Percentiles rank a stretch among this genome's conserved stretches.
Evolutionary conservation across 2,797 vertebrate species (phyloP).

Genomic region (Notolepis coatsorum): DNA sequence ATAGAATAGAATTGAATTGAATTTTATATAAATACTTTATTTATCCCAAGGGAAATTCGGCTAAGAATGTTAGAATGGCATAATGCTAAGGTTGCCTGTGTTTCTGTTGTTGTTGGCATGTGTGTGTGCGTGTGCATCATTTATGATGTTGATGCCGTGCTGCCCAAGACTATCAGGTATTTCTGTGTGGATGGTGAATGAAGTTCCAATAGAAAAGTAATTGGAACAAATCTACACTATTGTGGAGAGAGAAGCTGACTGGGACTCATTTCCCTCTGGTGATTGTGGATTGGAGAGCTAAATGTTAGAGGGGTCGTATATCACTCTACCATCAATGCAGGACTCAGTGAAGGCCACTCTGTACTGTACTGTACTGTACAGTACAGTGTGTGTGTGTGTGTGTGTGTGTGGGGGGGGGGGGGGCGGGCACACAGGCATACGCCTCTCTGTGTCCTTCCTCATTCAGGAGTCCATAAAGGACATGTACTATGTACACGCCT

Average conservation of each 20-base stretch:
- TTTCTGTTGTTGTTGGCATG: not conserved
- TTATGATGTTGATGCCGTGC: too few relatives aligned
- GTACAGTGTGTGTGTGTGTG: not conserved
- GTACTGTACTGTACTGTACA: not conserved
- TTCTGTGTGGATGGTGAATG: too few relatives aligned
- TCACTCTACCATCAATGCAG: conserved; percentile 37
- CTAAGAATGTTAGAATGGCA: too few relatives aligned
- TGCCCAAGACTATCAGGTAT: too few relatives aligned
- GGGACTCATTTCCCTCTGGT: conserved; percentile 15
- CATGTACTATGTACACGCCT: not conserved
- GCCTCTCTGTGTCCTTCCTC: not conserved
- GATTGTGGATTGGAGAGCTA: conserved; percentile 2
- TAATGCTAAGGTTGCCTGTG: too few relatives aligned
- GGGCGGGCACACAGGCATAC: not conserved
- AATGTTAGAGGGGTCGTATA: conserved; percentile 19
- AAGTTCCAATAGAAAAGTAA: too few relatives aligned
- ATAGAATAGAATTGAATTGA: too few relatives aligned
- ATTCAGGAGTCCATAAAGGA: not conserved
- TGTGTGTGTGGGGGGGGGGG: too few relatives aligned
- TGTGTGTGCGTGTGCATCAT: not conserved
- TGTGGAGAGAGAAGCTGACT: conserved; percentile 18
- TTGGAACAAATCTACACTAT: conserved; percentile 9
- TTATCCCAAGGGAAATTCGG: too few relatives aligned
- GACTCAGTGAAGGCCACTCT: conserved; percentile 29
- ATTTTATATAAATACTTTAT: too few relatives aligned